phyloP scores from a whole-genome alignment of 92 coral and sea anemone species.

The Actinostola sp. region DNA sequence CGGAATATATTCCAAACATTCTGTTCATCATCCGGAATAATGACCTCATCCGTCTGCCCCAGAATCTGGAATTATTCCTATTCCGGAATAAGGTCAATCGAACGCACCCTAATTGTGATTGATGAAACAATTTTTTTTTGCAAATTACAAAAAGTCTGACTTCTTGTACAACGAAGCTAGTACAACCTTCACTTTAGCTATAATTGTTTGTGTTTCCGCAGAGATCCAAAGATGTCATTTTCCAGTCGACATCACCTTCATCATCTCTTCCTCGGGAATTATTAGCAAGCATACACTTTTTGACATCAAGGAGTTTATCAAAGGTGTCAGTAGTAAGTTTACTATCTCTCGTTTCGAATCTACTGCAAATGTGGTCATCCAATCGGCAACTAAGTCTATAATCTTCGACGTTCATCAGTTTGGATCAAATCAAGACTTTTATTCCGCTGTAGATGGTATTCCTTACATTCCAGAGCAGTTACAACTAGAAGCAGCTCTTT shows the following conservation, averaged over 20 bases:
- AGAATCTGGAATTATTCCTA: no score
- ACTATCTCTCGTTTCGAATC: conserved; percentile 41
- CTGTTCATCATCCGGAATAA: no score
- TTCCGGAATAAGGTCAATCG: no score
- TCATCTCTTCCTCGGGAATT: conserved; percentile 67
- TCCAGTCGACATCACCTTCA: conserved; percentile 66
- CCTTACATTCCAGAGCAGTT: conserved; percentile 60
- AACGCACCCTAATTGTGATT: no score
- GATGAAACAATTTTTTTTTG: no score
- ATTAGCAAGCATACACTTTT: conserved; percentile 51
- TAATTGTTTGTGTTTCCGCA: no score
- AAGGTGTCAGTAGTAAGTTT: conserved; percentile 54
- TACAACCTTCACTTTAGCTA: no score
- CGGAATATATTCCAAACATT: no score
- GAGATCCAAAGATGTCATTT: conserved; percentile 24
- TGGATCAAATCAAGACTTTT: conserved; percentile 48
- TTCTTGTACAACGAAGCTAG: no score
- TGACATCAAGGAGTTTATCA: conserved; percentile 74
- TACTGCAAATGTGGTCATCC: conserved; percentile 53
- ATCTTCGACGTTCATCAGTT: conserved; percentile 45
- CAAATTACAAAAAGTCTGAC: no score
- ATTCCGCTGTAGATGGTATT: conserved; percentile 45
- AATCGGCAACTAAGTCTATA: conserved; percentile 42
- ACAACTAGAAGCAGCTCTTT: conserved; percentile 55
- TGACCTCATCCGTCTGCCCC: no score